Evolutionary conservation across 92 coral and sea anemone genomes (phyloP).

Genomic region (Blastomussa wellsi): DNA sequence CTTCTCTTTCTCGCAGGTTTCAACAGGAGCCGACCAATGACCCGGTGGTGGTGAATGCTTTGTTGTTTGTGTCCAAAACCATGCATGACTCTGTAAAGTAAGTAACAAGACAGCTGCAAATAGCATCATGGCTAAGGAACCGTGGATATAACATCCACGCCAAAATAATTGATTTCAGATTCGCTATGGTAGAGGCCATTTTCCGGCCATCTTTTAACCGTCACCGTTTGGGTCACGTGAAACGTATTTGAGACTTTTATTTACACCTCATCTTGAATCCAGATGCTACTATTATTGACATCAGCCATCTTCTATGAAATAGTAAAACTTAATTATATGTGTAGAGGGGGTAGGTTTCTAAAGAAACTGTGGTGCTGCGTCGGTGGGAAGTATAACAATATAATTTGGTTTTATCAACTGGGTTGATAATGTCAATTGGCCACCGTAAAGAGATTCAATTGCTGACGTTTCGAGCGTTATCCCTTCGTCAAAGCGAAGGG

Average conservation of each 20-base stretch:
- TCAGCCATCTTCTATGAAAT: not conserved
- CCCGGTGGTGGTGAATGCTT: constrained; percentile 89
- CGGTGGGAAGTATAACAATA: no score
- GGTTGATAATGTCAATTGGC: no score
- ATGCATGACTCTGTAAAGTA: constrained; percentile 99
- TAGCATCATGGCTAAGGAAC: no score
- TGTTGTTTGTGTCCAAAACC: constrained; percentile 94
- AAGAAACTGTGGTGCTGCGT: no score
- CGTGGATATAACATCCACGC: no score
- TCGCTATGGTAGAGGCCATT: no score
- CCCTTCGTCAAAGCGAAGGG: no score
- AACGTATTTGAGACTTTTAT: no score
- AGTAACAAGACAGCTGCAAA: not conserved
- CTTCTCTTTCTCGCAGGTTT: constrained; percentile 49
- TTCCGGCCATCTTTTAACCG: not conserved
- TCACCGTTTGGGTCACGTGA: not conserved
- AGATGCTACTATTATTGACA: not conserved
- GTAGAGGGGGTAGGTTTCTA: no score
- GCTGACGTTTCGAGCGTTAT: no score
- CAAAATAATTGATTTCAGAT: not conserved
- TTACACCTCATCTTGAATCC: not conserved
- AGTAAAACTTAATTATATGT: not conserved
- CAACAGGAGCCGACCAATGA: constrained; percentile 90
- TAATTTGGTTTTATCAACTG: no score
- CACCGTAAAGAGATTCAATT: no score